Percentiles rank a stretch among this genome's conserved stretches.
Conservation (phyloP, 2,797 vertebrate species). For the Enteromius paludinosus region DNA sequence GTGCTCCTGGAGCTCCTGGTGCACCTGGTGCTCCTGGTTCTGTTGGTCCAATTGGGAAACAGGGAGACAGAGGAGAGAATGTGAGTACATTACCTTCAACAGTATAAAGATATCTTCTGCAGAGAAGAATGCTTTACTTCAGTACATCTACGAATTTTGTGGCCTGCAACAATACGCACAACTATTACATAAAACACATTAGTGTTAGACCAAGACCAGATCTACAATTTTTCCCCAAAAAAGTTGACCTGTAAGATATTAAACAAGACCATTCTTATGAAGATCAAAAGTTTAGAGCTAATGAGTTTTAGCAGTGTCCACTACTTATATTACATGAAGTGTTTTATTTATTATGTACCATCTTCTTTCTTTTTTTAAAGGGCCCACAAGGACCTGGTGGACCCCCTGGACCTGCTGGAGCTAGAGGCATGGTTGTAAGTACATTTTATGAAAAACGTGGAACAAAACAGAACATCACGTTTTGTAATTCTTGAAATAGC, state of each 20-base stretch:
- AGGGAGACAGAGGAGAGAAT: constrained; percentile 93
- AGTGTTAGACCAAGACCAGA: not conserved
- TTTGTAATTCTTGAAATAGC: constrained; percentile 2
- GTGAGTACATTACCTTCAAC: constrained; percentile 77
- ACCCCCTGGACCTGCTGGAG: constrained; percentile 87
- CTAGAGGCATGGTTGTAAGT: constrained; percentile 94
- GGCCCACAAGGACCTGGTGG: constrained; percentile 94
- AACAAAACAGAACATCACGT: not conserved
- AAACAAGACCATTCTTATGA: not conserved
- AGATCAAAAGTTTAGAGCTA: not conserved
- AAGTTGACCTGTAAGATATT: not conserved
- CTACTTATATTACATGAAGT: not conserved
- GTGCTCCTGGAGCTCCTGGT: constrained; percentile 89
- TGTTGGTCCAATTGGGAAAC: constrained; percentile 93
- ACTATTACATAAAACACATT: not conserved
- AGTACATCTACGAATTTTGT: not conserved
- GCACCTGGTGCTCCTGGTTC: constrained; percentile 88
- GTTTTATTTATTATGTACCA: not conserved
- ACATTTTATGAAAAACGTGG: not conserved
- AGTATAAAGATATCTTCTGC: not conserved
- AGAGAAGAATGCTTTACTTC: not conserved
- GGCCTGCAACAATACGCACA: not conserved
- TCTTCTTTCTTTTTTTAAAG: constrained; percentile 69
- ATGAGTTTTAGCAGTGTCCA: not conserved
- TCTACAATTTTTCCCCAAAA: not conserved